Conservation (phyloP, 2,113 vertebrate species). For the Butorides virescens region DNA sequence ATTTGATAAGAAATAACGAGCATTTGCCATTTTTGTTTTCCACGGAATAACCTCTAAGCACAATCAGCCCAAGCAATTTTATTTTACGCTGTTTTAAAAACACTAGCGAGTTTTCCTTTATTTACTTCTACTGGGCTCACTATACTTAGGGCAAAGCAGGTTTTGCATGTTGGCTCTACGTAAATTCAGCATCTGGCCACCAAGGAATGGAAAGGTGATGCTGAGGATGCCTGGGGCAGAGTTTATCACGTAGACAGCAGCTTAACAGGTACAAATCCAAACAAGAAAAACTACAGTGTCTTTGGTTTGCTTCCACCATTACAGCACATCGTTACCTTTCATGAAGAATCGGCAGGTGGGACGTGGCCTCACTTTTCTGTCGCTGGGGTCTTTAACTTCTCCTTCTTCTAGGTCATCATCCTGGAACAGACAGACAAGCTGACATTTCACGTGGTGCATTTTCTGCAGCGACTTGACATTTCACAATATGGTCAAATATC, state of each 20-base stretch:
- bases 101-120: not conserved
- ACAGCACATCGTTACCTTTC: conserved; percentile 83
- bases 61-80: not conserved
- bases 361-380: conserved; percentile 93
- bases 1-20: not conserved
- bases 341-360: conserved; percentile 98
- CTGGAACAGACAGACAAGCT: conserved; percentile 74
- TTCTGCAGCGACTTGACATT: not conserved
- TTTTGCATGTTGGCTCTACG: not conserved
- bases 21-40: not conserved
- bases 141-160: not conserved
- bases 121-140: not conserved
- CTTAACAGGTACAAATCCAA: not conserved
- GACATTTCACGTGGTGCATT: not conserved
- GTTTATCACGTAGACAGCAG: not conserved
- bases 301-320: not conserved
- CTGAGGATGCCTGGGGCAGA: not conserved
- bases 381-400: conserved; percentile 96
- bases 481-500: not conserved
- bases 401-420: conserved; percentile 98
- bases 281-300: rapidly evolving
- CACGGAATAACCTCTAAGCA: not conserved
- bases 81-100: not conserved
- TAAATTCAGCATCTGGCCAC: not conserved
- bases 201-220: not conserved